Conservation (phyloP, 2,888 invertebrate genomes). For the Ctena decussata region DNA sequence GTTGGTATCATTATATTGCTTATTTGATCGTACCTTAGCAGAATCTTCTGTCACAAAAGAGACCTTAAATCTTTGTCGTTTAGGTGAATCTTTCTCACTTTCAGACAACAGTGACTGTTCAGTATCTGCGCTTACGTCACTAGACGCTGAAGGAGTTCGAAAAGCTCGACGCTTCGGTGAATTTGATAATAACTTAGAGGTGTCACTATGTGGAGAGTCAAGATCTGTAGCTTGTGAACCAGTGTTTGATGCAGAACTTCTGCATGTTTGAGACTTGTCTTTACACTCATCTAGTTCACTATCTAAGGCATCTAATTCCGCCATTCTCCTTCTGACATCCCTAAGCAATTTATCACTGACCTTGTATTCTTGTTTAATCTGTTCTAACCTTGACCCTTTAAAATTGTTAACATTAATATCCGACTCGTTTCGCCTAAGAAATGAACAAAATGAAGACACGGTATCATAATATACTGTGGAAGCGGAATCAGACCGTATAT, state of each 20-base stretch:
- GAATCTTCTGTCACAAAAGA: neutral
- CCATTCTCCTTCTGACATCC: neutral
- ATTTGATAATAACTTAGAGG: neutral
- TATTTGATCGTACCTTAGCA: neutral
- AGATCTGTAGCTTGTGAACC: neutral
- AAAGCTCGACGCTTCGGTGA: neutral
- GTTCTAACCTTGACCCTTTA: neutral
- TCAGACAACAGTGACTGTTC: neutral
- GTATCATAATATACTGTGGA: conserved; percentile 56
- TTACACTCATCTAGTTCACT: neutral
- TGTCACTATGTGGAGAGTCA: neutral
- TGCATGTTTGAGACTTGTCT: neutral
- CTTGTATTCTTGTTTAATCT: neutral
- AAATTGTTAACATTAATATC: neutral
- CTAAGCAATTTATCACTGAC: neutral
- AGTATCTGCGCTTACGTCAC: neutral
- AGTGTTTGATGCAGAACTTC: neutral
- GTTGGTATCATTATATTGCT: neutral
- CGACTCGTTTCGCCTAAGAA: conserved; percentile 10
- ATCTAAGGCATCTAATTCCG: neutral
- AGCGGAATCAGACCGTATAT: conserved; percentile 44
- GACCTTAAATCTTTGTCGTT: neutral
- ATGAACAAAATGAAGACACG: conserved; percentile 57
- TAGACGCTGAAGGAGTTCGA: neutral
- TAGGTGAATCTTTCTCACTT: neutral